phyloP scores from a whole-genome alignment of 2,888 invertebrate species.

The Lasioglossum zephyrum region DNA sequence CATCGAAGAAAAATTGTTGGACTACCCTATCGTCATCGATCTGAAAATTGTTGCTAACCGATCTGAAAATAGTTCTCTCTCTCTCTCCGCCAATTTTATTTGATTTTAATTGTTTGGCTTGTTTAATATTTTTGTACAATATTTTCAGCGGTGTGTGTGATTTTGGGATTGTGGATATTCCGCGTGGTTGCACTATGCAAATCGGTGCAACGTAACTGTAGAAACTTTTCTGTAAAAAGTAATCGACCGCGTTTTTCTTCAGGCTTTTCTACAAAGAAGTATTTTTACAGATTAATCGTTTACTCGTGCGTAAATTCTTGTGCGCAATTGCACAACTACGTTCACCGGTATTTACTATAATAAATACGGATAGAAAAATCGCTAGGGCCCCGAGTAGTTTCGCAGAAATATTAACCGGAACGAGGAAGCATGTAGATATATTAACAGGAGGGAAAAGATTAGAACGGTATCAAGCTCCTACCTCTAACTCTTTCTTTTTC shows the following conservation, averaged over 20 bases:
- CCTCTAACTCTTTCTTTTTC: background rate
- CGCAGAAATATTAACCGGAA: background rate
- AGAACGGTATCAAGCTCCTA: background rate
- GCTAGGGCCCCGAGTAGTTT: no score
- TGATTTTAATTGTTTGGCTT: background rate
- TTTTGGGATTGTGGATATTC: background rate
- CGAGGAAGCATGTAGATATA: background rate
- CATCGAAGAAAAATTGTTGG: no score
- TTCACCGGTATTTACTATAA: background rate
- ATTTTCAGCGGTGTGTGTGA: no score
- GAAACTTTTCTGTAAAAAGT: background rate
- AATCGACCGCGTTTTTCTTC: background rate
- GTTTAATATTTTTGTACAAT: background rate
- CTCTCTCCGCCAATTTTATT: no score
- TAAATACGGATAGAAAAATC: no score
- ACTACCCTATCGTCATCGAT: no score
- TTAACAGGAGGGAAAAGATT: background rate
- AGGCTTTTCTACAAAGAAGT: background rate
- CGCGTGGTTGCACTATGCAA: background rate
- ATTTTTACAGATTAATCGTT: background rate
- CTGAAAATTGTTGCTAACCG: no score
- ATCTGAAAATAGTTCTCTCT: no score
- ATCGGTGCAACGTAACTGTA: background rate
- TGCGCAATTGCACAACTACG: background rate
- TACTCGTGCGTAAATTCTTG: background rate